These are phyloP conservation scores for Gadopsis bispinosus DNA, from an alignment of 2,797 vertebrate species.

Conservation along the genomic window DNA sequence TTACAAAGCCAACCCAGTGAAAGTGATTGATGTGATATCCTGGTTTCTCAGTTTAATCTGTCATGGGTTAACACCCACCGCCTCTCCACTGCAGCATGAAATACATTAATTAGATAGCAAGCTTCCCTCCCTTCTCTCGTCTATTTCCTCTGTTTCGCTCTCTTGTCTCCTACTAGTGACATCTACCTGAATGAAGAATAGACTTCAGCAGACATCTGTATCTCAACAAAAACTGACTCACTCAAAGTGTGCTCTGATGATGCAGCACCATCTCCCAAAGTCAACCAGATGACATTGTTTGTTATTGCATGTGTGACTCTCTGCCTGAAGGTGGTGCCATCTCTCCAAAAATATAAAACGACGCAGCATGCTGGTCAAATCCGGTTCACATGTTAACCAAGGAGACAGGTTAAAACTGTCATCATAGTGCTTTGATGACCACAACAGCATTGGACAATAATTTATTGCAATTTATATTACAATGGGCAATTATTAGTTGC, in stretches of 20 bases:
- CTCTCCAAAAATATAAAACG: conserved; percentile 2
- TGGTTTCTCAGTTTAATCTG: conserved; percentile 3
- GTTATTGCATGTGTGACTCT: not conserved
- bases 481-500: not conserved
- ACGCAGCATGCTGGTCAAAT: not conserved
- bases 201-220: not conserved
- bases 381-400: not conserved
- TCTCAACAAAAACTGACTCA: conserved; percentile 4
- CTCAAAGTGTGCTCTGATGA: not conserved
- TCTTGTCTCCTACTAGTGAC: not conserved
- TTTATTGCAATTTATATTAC: not conserved
- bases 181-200: not conserved
- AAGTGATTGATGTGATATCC: not conserved
- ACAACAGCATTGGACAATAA: not conserved
- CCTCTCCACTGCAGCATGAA: conserved; percentile 27
- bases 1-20: conserved; percentile 16
- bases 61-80: not conserved
- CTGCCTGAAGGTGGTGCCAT: conserved; percentile 63
- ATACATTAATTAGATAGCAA: not conserved
- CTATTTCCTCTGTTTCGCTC: not conserved
- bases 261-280: conserved; percentile 33
- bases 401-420: not conserved
- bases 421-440: not conserved
- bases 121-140: too few relatives aligned
- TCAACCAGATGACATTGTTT: conserved; percentile 14